A percentile compares a stretch with the other conserved stretches of the same genome.
These are phyloP conservation scores for Simalia tracyae DNA, from an alignment of 2,797 vertebrate genomes.

Conservation along the genomic window DNA sequence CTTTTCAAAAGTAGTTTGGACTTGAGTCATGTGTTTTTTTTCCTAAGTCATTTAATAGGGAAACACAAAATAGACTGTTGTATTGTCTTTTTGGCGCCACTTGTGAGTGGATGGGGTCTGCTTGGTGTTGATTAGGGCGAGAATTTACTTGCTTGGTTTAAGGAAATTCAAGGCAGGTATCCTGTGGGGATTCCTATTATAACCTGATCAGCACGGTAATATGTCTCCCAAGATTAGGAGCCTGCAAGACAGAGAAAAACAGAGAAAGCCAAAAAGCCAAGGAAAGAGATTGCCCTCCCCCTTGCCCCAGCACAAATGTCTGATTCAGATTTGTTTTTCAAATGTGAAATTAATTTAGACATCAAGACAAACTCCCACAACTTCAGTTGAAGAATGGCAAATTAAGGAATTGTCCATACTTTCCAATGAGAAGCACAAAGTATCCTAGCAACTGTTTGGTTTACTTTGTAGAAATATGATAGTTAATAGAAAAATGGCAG, in stretches of 20 bases:
- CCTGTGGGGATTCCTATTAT: background rate
- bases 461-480: too few species aligned
- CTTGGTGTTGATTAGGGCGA: background rate
- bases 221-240: background rate
- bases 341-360: too few species aligned
- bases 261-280: background rate
- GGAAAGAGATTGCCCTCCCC: too few species aligned
- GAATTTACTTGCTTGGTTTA: rapidly evolving
- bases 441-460: too few species aligned
- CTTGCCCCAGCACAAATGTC: too few species aligned
- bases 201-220: background rate
- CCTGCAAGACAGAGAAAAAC: background rate
- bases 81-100: background rate
- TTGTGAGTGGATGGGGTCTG: background rate
- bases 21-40: conserved; percentile 33
- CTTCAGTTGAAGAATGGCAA: too few species aligned
- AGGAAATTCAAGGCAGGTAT: background rate
- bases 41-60: background rate
- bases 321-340: too few species aligned
- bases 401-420: too few species aligned
- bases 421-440: too few species aligned
- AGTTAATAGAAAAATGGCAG: too few species aligned
- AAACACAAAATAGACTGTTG: background rate
- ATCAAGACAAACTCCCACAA: too few species aligned
- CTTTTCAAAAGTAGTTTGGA: rapidly evolving